Evolutionary conservation across 2,113 vertebrate species (phyloP).

Genomic region (Pachypanchax playfairii): DNA sequence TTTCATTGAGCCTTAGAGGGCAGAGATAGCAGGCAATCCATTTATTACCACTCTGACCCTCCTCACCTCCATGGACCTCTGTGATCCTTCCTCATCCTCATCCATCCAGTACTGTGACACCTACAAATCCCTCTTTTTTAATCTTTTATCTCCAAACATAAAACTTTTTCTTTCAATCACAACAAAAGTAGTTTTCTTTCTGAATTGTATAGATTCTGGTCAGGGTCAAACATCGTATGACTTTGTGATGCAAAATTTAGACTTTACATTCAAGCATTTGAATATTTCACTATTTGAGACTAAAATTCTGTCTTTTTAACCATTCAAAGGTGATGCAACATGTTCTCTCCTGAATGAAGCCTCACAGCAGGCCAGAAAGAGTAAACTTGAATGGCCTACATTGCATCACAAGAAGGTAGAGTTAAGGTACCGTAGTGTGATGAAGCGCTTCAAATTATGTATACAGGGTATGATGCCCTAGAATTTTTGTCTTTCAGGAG

Average conservation of each 20-base stretch:
- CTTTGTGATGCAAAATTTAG: too few species aligned
- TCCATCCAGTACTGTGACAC: not conserved
- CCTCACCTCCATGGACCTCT: constrained; percentile 21
- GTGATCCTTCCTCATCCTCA: constrained; percentile 14
- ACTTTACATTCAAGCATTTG: not conserved
- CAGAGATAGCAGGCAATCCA: constrained; percentile 10
- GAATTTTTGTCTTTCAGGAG: not conserved
- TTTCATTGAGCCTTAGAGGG: constrained; percentile 8
- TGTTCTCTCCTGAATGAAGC: too few species aligned
- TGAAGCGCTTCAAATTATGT: not conserved
- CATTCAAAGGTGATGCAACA: not conserved
- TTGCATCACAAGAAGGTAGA: not conserved
- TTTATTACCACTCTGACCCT: constrained; percentile 12
- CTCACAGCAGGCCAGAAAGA: too few species aligned
- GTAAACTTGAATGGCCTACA: not conserved
- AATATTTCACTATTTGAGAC: not conserved
- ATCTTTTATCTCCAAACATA: not conserved
- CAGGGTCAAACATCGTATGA: too few species aligned
- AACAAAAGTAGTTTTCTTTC: not conserved
- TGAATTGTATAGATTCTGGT: too few species aligned
- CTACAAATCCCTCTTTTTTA: constrained; percentile 1
- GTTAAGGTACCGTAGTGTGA: not conserved
- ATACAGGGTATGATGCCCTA: not conserved
- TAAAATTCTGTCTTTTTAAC: not conserved
- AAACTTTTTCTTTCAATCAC: not conserved